Percentiles rank a stretch among this genome's conserved stretches.
These are phyloP conservation scores for Calidris pygmaea DNA, from an alignment of 2,113 vertebrate genomes.

Conservation along the genomic window DNA sequence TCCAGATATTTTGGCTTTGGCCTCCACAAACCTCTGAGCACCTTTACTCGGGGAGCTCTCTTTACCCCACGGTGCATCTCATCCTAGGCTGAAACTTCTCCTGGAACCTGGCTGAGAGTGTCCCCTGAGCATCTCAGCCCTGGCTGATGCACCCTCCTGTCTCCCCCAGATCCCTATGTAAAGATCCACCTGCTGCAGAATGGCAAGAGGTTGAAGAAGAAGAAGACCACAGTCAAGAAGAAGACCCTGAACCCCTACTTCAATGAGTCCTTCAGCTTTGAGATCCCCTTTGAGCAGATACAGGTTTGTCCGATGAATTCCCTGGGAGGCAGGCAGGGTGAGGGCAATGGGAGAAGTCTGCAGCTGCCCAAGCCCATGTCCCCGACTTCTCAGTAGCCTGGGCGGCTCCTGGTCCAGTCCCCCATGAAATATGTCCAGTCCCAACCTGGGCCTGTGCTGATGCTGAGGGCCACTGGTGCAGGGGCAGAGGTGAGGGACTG, in stretches of 20 bases:
- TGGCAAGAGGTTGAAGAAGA: constrained; percentile 96
- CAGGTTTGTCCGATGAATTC: constrained; percentile 76
- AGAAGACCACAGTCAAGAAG: constrained; percentile 98
- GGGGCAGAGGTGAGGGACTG: not conserved
- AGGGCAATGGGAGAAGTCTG: not conserved
- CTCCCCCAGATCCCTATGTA: constrained; percentile 89
- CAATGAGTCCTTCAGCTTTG: constrained; percentile 98
- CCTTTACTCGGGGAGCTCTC: not conserved
- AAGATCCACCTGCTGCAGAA: constrained; percentile 98
- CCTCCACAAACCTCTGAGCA: not conserved
- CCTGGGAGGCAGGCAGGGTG: not conserved
- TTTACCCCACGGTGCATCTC: not conserved
- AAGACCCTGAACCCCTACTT: constrained; percentile 98
- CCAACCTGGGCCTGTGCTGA: not conserved
- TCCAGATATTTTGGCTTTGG: not conserved
- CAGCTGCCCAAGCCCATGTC: not conserved
- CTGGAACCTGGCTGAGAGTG: not conserved
- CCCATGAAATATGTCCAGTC: not conserved
- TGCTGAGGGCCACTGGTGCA: not conserved
- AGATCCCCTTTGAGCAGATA: constrained; percentile 97
- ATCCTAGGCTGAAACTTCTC: not conserved
- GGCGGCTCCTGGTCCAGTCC: not conserved
- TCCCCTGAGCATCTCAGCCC: not conserved
- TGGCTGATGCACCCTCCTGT: not conserved
- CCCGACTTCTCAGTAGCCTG: not conserved